Evolutionary conservation across 2,113 vertebrate species (phyloP).

Genomic region (Chloropsis hardwickii): DNA sequence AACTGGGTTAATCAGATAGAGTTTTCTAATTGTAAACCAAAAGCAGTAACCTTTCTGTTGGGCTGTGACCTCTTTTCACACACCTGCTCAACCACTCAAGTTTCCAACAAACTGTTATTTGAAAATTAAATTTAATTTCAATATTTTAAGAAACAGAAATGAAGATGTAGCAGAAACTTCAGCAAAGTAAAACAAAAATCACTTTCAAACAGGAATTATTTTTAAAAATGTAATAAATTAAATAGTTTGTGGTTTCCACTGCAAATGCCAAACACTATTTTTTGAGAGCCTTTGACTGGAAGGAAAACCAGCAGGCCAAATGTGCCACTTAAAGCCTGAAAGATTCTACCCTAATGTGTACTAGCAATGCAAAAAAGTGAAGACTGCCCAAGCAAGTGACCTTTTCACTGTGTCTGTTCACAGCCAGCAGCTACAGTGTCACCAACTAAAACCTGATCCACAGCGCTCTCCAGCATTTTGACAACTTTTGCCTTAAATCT

Average conservation of each 20-base stretch:
- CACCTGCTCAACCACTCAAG: not conserved
- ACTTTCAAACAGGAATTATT: not conserved
- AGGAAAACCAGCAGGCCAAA: not conserved
- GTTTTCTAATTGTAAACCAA: not conserved
- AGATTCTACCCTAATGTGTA: not conserved
- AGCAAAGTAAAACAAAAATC: not conserved
- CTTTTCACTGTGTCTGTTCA: not conserved
- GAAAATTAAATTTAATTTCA: not conserved
- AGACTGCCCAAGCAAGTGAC: not conserved
- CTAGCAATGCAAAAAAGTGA: not conserved
- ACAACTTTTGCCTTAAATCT: not conserved
- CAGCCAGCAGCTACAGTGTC: not conserved
- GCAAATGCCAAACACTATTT: not conserved
- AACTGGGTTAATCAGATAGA: not conserved
- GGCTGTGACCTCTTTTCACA: not conserved
- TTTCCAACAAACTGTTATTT: not conserved
- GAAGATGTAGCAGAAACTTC: not conserved
- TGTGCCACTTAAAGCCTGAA: not conserved
- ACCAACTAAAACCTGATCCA: not conserved
- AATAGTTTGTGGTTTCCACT: accelerated
- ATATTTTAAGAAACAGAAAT: not conserved
- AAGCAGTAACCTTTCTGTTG: not conserved
- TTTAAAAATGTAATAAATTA: accelerated
- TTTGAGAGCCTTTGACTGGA: not conserved
- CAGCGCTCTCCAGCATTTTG: not conserved